phyloP scores from a whole-genome alignment of 2,797 vertebrate species.

The Anolis apletophallus region DNA sequence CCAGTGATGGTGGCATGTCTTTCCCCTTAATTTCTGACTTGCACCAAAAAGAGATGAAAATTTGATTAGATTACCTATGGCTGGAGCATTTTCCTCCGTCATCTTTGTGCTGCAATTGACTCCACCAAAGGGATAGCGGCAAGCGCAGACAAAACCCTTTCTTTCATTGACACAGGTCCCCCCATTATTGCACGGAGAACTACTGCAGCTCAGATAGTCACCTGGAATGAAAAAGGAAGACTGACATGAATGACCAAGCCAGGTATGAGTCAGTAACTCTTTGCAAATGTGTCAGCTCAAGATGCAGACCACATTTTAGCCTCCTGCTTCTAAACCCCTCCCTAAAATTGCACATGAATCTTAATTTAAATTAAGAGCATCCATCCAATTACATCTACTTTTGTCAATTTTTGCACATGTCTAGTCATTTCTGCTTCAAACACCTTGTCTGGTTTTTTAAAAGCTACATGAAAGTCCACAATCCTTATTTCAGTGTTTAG shows the following conservation, averaged over 20 bases:
- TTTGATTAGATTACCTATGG: conserved; percentile 67
- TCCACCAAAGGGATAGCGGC: conserved; percentile 82
- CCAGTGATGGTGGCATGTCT: no score
- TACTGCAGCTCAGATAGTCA: conserved; percentile 70
- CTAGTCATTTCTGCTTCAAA: no score
- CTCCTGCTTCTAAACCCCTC: neutral
- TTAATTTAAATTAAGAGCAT: no score
- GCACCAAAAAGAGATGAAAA: neutral
- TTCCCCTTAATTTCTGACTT: neutral
- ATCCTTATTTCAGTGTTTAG: no score
- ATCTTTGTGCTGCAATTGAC: conserved; percentile 76
- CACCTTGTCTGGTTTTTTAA: no score
- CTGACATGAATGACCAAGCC: neutral
- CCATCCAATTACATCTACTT: no score
- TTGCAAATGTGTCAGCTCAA: neutral
- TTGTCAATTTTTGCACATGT: no score
- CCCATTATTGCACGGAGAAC: conserved; percentile 79
- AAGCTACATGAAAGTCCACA: no score
- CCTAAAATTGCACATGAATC: neutral
- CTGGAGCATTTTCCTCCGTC: conserved; percentile 65
- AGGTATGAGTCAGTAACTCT: neutral
- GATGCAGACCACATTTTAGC: neutral
- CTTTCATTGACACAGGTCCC: conserved; percentile 80
- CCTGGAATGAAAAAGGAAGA: conserved; percentile 39
- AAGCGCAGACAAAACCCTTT: conserved; percentile 76